Percentiles rank a stretch among this genome's conserved stretches.
Evolutionary conservation across 2,888 invertebrate genomes (phyloP).

Genomic region (Apamea monoglypha): DNA sequence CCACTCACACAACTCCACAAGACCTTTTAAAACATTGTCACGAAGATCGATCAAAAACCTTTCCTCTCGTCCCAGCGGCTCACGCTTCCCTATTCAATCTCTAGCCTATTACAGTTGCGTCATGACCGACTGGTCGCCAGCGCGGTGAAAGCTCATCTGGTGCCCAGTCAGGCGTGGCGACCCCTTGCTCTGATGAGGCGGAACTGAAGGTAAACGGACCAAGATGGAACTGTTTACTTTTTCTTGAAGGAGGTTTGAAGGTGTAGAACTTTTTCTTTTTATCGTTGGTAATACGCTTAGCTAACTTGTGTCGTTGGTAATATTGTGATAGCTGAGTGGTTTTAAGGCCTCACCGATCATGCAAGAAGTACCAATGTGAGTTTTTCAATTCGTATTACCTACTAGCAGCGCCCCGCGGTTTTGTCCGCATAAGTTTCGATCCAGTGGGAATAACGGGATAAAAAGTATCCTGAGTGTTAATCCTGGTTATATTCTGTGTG

Average conservation of each 20-base stretch:
- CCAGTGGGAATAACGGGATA: too few species aligned
- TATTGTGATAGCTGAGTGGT: not conserved
- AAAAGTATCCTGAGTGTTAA: too few species aligned
- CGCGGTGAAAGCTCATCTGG: constrained; percentile 55
- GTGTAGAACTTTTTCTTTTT: not conserved
- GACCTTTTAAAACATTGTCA: not conserved
- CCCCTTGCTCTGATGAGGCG: constrained; percentile 49
- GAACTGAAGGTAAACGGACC: constrained; percentile 34
- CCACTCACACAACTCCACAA: not conserved
- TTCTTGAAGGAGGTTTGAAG: constrained; percentile 16
- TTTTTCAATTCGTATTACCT: too few species aligned
- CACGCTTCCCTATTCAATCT: constrained; percentile 15
- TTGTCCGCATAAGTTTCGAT: too few species aligned
- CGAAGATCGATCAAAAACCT: not conserved
- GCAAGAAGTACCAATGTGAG: too few species aligned
- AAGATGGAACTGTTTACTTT: constrained; percentile 19
- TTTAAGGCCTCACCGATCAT: not conserved
- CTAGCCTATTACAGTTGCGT: constrained; percentile 16
- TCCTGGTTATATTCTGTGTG: too few species aligned
- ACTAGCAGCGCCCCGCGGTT: too few species aligned
- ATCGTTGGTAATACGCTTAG: not conserved
- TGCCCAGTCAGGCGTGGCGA: constrained; percentile 22
- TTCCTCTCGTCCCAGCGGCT: not conserved
- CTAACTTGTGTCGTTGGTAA: not conserved
- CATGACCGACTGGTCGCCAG: constrained; percentile 39